Percentiles rank a stretch among this genome's conserved stretches.
These are phyloP conservation scores for Darevskia nairensis DNA, from an alignment of 2,797 vertebrate genomes.

Conservation along the genomic window DNA sequence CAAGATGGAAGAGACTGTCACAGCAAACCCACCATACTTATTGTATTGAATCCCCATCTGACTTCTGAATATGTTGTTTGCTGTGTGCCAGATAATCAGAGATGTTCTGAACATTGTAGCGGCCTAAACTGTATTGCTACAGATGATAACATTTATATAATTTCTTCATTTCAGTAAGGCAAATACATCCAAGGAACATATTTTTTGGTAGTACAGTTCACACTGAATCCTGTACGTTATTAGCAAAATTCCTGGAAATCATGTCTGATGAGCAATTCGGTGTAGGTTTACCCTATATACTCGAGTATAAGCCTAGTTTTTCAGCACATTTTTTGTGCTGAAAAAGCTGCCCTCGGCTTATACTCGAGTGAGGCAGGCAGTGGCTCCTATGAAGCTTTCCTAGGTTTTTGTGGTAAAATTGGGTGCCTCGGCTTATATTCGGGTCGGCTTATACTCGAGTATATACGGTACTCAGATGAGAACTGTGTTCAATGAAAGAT, in stretches of 20 bases:
- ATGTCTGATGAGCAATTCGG: not conserved
- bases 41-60: conserved; percentile 5
- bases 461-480: not conserved
- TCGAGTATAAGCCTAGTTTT: too few relatives aligned
- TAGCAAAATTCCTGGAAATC: not conserved
- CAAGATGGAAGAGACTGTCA: not conserved
- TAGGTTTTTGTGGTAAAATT: too few relatives aligned
- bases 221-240: not conserved
- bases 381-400: too few relatives aligned
- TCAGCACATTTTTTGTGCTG: too few relatives aligned
- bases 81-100: conserved; percentile 21
- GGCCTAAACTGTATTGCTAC: conserved; percentile 12
- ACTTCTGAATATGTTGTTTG: conserved; percentile 3
- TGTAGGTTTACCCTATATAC: too few relatives aligned
- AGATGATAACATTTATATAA: conserved; percentile 9
- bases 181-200: not conserved
- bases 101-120: not conserved
- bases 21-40: conserved; percentile 10
- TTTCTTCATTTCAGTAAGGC: not conserved
- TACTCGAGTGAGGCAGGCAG: too few relatives aligned
- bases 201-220: not conserved
- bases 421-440: too few relatives aligned
- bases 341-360: too few relatives aligned
- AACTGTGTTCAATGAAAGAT: not conserved
- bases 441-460: too few relatives aligned